Evolutionary conservation across 1,140 invertebrate genomes (phyloP).

Genomic region (Heliconius hermathena): DNA sequence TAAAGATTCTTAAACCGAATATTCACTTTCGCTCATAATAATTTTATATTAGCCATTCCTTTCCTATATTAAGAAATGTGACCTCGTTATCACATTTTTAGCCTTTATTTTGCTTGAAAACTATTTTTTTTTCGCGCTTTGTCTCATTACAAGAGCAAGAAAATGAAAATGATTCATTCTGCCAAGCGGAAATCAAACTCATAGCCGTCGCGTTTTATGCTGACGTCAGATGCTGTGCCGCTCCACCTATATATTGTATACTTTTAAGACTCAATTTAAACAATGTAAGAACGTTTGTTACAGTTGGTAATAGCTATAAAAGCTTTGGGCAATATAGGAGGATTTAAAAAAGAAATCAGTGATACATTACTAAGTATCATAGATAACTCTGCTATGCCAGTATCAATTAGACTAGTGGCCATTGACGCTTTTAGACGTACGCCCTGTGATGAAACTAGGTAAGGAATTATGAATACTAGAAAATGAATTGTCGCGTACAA

Average conservation of each 20-base stretch:
- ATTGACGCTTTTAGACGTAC: conserved; percentile 88
- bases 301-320: conserved; percentile 90
- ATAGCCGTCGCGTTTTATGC: too few relatives aligned
- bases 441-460: conserved; percentile 83
- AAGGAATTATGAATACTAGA: conserved; percentile 29
- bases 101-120: too few relatives aligned
- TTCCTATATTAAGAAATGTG: too few relatives aligned
- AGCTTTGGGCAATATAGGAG: conserved; percentile 93
- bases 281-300: conserved; percentile 41
- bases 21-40: too few relatives aligned
- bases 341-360: conserved; percentile 84
- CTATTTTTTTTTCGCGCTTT: too few relatives aligned
- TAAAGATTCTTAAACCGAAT: too few relatives aligned
- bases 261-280: neutral
- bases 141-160: neutral
- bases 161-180: too few relatives aligned
- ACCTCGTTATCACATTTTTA: too few relatives aligned
- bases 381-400: conserved; percentile 81
- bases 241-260: neutral
- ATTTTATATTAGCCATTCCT: too few relatives aligned
- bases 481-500: too few relatives aligned
- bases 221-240: too few relatives aligned
- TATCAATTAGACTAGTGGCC: conserved; percentile 85
- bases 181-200: too few relatives aligned
- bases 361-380: conserved; percentile 84